phyloP scores from a whole-genome alignment of 2,888 invertebrate genomes.

The Alsophila aescularia region DNA sequence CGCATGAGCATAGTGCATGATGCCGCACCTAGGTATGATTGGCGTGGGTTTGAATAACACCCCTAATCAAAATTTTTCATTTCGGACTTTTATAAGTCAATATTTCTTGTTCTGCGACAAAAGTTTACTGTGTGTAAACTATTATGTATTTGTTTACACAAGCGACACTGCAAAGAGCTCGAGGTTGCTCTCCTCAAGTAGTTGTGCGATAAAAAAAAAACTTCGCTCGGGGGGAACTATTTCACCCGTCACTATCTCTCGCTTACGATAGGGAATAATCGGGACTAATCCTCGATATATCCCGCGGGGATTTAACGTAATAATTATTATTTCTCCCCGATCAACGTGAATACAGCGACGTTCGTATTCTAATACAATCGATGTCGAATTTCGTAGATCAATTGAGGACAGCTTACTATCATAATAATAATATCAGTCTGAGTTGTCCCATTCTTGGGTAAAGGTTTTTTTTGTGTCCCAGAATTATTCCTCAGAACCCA shows the following conservation, averaged over 20 bases:
- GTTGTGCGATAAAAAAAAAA: conserved; percentile 14
- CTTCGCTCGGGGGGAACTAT: conserved; percentile 12
- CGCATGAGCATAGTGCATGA: too few relatives aligned
- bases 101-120: background rate
- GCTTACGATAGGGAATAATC: conserved; percentile 46
- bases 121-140: background rate
- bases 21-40: too few relatives aligned
- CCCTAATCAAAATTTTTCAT: too few relatives aligned
- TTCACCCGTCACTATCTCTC: conserved; percentile 39
- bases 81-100: too few relatives aligned
- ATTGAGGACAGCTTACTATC: background rate
- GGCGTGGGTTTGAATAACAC: too few relatives aligned
- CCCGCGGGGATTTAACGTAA: conserved; percentile 54
- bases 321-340: conserved; percentile 56
- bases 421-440: too few relatives aligned
- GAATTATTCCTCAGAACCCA: too few relatives aligned
- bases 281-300: conserved; percentile 53
- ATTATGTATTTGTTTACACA: conserved; percentile 11
- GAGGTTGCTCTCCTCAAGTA: background rate
- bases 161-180: conserved; percentile 1
- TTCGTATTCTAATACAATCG: conserved; percentile 12
- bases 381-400: too few relatives aligned
- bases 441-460: too few relatives aligned
- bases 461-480: too few relatives aligned
- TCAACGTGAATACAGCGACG: conserved; percentile 22